phyloP scores from a whole-genome alignment of 2,888 invertebrate species.

The Synergus japonicus region DNA sequence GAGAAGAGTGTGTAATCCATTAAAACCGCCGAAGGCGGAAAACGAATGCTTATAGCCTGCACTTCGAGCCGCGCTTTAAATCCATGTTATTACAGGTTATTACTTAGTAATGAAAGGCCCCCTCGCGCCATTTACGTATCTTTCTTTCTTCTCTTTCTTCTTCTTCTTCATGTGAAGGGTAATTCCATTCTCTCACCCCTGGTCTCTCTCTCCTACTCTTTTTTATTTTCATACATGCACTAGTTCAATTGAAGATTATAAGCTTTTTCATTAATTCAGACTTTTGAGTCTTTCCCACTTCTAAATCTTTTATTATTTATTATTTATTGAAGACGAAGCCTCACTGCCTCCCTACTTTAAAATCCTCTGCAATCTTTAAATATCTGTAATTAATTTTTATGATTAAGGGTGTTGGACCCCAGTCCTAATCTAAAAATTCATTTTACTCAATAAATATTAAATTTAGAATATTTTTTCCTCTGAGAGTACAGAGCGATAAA shows the following conservation, averaged over 20 bases:
- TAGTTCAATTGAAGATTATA: neutral
- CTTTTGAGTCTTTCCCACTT: neutral
- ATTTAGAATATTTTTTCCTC: too few relatives aligned
- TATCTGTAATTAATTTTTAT: too few relatives aligned
- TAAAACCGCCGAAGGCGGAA: slow-evolving; percentile 70
- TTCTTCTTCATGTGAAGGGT: slow-evolving; percentile 14
- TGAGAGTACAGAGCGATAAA: too few relatives aligned
- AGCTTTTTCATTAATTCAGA: neutral
- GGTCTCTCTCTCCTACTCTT: neutral
- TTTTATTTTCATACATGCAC: neutral
- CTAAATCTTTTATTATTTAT: neutral
- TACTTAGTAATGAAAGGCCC: slow-evolving; percentile 69
- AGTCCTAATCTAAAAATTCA: too few relatives aligned
- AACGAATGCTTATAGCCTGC: slow-evolving; percentile 67
- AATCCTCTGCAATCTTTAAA: too few relatives aligned
- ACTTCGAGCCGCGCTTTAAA: slow-evolving; percentile 68
- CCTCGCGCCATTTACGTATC: slow-evolving; percentile 65
- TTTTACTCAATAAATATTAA: too few relatives aligned
- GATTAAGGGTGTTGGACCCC: too few relatives aligned
- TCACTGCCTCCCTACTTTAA: too few relatives aligned
- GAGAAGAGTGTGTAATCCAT: slow-evolving; percentile 64
- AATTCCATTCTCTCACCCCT: slow-evolving; percentile 28
- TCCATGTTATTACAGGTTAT: slow-evolving; percentile 72
- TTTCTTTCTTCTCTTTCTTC: slow-evolving; percentile 44
- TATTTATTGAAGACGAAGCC: too few relatives aligned